A percentile compares a stretch with the other conserved stretches of the same genome.
Evolutionary conservation across 2,888 invertebrate genomes (phyloP).

Genomic region (Horisme vitalbata): DNA sequence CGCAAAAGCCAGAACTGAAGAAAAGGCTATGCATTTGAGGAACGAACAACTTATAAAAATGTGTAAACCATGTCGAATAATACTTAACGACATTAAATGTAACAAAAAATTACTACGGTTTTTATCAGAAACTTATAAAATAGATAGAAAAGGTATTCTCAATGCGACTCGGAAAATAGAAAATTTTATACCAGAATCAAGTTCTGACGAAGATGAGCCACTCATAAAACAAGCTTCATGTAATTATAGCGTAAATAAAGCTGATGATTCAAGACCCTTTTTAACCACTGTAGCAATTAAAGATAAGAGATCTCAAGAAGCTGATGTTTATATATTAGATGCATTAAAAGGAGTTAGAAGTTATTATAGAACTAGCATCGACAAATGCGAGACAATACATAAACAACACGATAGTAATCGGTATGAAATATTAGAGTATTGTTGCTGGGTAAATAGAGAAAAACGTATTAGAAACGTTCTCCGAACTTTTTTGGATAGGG

Average conservation of each 20-base stretch:
- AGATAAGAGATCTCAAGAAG: slow-evolving; percentile 9
- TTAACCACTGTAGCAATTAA: slow-evolving; percentile 6
- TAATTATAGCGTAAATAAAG: not conserved
- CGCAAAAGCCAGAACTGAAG: slow-evolving; percentile 10
- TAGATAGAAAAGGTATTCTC: no score
- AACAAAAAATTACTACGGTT: not conserved
- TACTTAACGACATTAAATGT: slow-evolving; percentile 16
- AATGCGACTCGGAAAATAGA: no score
- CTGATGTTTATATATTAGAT: slow-evolving; percentile 14
- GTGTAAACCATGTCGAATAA: slow-evolving; percentile 22
- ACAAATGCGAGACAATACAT: slow-evolving; percentile 7
- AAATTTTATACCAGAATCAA: no score
- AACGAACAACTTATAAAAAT: slow-evolving; percentile 12
- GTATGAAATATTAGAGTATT: slow-evolving; percentile 24
- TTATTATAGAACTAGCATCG: slow-evolving; percentile 9
- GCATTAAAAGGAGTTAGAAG: slow-evolving; percentile 7
- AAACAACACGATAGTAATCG: slow-evolving; percentile 13
- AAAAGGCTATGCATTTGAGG: not conserved
- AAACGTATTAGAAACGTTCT: slow-evolving; percentile 13
- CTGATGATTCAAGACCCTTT: not conserved
- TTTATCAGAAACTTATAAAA: no score
- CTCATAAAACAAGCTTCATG: not conserved
- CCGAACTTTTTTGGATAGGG: not conserved
- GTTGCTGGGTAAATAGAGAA: slow-evolving; percentile 47
- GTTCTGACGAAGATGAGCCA: slow-evolving; percentile 8